Conservation (phyloP, 2,797 vertebrate genomes). For the Myiotriccus ornatus region DNA sequence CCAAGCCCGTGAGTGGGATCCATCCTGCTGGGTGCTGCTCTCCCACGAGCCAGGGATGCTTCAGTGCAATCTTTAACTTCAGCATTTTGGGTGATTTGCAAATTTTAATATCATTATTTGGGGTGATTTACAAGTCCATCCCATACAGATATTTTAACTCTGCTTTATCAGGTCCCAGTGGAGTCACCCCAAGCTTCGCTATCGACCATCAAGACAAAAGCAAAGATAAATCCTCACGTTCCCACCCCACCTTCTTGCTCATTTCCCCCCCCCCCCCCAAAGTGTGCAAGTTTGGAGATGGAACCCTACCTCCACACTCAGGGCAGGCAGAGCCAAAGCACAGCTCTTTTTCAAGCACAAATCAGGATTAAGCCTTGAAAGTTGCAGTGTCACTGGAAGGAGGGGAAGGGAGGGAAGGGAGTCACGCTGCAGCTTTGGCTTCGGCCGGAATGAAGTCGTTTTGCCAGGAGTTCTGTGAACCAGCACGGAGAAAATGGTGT, state of each 20-base stretch:
- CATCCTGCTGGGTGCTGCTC: not conserved
- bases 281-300: rapidly evolving
- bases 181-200: not conserved
- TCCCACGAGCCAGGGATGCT: rapidly evolving
- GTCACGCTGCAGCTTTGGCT: constrained; percentile 3
- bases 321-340: not conserved
- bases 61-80: rapidly evolving
- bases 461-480: constrained; percentile 43
- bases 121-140: rapidly evolving
- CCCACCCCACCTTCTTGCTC: not conserved
- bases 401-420: not conserved
- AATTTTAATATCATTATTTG: rapidly evolving
- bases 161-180: rapidly evolving
- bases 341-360: rapidly evolving
- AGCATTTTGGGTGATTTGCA: rapidly evolving
- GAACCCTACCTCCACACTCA: rapidly evolving
- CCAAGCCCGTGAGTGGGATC: rapidly evolving
- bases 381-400: not conserved
- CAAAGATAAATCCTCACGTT: rapidly evolving
- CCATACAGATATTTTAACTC: rapidly evolving
- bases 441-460: not conserved
- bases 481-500: constrained; percentile 30
- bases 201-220: not conserved
- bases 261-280: not conserved
- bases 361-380: not conserved